Percentiles rank a stretch among this genome's conserved stretches.
Evolutionary conservation across 2,113 vertebrate species (phyloP).

Genomic region (Dolichallabes microphthalmus): DNA sequence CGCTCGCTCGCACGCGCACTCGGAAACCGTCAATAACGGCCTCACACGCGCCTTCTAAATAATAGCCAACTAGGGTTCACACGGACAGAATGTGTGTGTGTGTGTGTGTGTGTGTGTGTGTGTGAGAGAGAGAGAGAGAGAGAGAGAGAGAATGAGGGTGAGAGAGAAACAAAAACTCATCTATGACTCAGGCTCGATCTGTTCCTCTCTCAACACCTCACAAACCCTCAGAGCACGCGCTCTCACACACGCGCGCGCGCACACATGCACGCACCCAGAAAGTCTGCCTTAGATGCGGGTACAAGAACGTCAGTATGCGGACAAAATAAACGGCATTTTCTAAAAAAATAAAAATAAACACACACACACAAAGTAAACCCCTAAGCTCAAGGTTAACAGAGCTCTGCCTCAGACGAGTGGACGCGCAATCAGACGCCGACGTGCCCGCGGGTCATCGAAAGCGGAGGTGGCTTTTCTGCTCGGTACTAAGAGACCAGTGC

Average conservation of each 20-base stretch:
- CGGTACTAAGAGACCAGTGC: slow-evolving; percentile 29
- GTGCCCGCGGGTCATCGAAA: slow-evolving; percentile 36
- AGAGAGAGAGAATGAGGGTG: slow-evolving; percentile 31
- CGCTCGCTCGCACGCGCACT: slow-evolving; percentile 54
- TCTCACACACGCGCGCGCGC: slow-evolving; percentile 35
- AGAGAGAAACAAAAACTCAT: slow-evolving; percentile 26
- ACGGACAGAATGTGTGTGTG: background rate
- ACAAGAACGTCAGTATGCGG: slow-evolving; percentile 32
- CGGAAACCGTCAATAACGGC: slow-evolving; percentile 12
- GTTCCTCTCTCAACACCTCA: slow-evolving; percentile 49
- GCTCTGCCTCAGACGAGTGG: background rate
- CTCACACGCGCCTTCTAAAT: slow-evolving; percentile 5
- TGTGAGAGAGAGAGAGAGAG: too few species aligned
- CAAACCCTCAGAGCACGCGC: slow-evolving; percentile 33
- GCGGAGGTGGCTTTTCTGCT: slow-evolving; percentile 31
- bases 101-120: background rate
- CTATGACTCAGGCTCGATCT: slow-evolving; percentile 42
- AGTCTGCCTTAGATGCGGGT: background rate
- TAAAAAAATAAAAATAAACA: background rate
- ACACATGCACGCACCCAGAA: slow-evolving; percentile 30
- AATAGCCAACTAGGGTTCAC: slow-evolving; percentile 43
- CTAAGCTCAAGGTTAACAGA: slow-evolving; percentile 25
- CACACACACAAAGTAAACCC: slow-evolving; percentile 13
- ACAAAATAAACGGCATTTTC: slow-evolving; percentile 49
- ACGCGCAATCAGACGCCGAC: slow-evolving; percentile 43